Base-by-base conservation (phyloP, 2,113 vertebrate species). In the Caretta caretta region DNA sequence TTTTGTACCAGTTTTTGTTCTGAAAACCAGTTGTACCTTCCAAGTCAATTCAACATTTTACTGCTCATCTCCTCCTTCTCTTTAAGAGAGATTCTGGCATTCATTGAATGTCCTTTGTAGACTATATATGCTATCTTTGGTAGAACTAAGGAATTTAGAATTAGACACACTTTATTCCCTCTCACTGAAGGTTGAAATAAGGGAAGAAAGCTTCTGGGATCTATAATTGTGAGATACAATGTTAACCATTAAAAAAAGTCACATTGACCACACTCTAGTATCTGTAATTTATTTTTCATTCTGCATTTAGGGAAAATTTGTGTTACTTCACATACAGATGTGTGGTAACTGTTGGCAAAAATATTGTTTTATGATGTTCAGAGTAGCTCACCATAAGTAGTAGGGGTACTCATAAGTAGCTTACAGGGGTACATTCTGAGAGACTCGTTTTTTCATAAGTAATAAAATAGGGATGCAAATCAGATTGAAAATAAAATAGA, bases 401-500 rank as follows among this genome's bases (percentile, higher is more conserved):
- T 38, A 20, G 8, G n/a, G 57, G 27, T 31, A 31, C 27, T 62
- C 27, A 31, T 62, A 62, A 62, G 19, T 38, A 72, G 65, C 8
- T 20, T 38, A 38, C 51, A 57, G 24, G 51, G 25, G 25, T 27
- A 78, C 46, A 78, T 78, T 78, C 48, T 78, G 42, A 78, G 42
- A 48, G 42, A 48, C 75, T 78, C 3, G 25, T 72, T 38, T 72
- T 72, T 72, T n/a, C n/a, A 38, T 20, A 38, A 72, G 17, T 38
- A 72, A 72, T 72, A 38, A 5, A 72, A 20, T 75, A 48, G 87
- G 8, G 8, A 3, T 84, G 72, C 16, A 8, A 72, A 94, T 95
- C 86, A 90, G 29, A 14, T 8, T 86, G 29, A 12, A 57, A 80
- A 57, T 79, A 91, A 86, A 95, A 94, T 38, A 46, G 38, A 46